Conservation (phyloP, 2,113 vertebrate genomes). For the Anolis carolinensis region DNA sequence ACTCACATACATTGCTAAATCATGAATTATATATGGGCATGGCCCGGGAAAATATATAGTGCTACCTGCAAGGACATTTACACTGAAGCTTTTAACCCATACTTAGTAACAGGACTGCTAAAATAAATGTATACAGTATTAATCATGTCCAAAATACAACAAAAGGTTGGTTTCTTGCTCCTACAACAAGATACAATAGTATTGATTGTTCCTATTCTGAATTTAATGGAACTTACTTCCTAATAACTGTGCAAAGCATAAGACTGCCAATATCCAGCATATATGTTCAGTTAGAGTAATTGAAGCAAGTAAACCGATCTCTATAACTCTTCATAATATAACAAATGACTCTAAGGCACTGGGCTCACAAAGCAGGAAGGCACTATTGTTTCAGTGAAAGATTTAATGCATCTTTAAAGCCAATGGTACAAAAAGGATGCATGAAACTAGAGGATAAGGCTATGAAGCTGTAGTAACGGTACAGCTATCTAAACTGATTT, state of each 20-base stretch:
- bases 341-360: neutral
- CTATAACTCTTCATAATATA: neutral
- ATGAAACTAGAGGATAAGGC: neutral
- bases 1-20: neutral
- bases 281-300: neutral
- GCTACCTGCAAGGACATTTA: neutral
- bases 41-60: neutral
- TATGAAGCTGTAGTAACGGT: neutral
- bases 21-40: neutral
- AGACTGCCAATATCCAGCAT: neutral
- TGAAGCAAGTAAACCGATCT: neutral
- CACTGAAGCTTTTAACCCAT: rapidly evolving
- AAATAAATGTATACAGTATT: neutral
- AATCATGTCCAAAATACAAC: neutral
- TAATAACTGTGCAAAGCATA: neutral
- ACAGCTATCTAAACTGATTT: neutral
- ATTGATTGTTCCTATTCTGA: neutral
- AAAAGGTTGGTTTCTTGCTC: neutral
- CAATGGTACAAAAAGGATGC: neutral
- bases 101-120: neutral
- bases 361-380: neutral
- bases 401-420: neutral
- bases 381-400: neutral
- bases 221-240: neutral
- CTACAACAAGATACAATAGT: neutral